phyloP scores from a whole-genome alignment of 2,888 invertebrate species.

The Lasius platythorax region DNA sequence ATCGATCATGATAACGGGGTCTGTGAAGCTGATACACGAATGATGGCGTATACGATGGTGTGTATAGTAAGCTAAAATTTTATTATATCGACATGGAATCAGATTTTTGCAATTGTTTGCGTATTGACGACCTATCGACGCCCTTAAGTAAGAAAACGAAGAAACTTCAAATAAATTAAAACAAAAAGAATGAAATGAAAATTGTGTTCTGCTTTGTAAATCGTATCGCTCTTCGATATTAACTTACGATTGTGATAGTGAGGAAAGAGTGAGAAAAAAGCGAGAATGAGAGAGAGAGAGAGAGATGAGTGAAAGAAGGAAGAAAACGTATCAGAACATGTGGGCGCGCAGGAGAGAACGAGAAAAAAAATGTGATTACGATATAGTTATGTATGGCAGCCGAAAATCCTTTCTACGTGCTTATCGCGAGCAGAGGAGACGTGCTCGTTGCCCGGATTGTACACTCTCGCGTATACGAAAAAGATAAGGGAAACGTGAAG shows the following conservation, averaged over 20 bases:
- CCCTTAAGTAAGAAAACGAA: constrained; percentile 75
- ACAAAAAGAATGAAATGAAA: constrained; percentile 77
- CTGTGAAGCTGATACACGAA: constrained; percentile 63
- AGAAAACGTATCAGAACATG: constrained; percentile 10
- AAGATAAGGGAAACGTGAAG: constrained; percentile 32
- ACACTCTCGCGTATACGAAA: constrained; percentile 57
- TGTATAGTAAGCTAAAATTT: constrained; percentile 85
- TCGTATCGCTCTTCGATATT: constrained; percentile 78
- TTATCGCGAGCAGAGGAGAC: constrained; percentile 51
- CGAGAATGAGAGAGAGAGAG: constrained; percentile 1
- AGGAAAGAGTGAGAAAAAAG: constrained; percentile 3
- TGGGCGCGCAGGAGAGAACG: constrained; percentile 18
- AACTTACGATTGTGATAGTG: constrained; percentile 78
- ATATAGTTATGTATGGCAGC: constrained; percentile 37
- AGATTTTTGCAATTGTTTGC: constrained; percentile 84
- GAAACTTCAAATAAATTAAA: constrained; percentile 80
- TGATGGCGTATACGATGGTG: constrained; percentile 73
- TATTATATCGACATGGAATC: constrained; percentile 85
- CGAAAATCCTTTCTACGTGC: constrained; percentile 53
- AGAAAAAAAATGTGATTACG: constrained; percentile 46
- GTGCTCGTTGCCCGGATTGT: constrained; percentile 52
- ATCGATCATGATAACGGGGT: constrained; percentile 59
- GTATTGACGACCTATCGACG: constrained; percentile 82
- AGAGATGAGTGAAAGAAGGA: constrained; percentile 4
- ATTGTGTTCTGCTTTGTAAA: constrained; percentile 81